Conservation (phyloP, 2,888 invertebrate species). For the Amiota minor region DNA sequence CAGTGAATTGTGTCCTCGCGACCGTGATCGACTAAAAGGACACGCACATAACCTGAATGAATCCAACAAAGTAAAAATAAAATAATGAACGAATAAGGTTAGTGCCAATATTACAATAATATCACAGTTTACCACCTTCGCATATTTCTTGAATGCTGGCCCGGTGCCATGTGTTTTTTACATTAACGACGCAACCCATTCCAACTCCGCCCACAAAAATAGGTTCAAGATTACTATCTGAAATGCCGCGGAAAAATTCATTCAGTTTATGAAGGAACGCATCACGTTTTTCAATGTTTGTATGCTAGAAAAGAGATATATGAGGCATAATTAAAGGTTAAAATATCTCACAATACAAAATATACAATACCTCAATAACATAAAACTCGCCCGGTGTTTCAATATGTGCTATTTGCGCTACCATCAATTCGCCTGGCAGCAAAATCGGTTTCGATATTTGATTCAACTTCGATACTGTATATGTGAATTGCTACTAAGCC, state of each 20-base stretch:
- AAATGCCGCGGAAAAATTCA: conserved; percentile 37
- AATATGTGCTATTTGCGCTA: conserved; percentile 77
- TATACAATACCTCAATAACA: conserved; percentile 76
- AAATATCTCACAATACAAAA: not conserved
- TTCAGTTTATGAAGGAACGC: conserved; percentile 50
- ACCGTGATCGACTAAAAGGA: conserved; percentile 77
- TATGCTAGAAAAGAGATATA: conserved; percentile 24
- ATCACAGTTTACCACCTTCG: conserved; percentile 54
- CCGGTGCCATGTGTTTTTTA: conserved; percentile 63
- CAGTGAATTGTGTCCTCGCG: conserved; percentile 75
- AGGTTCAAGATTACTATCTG: conserved; percentile 46
- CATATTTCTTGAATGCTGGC: conserved; percentile 60
- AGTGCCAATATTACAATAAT: no score
- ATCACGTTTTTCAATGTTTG: not conserved
- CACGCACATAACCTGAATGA: conserved; percentile 51
- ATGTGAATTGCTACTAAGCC: conserved; percentile 42
- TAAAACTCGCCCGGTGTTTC: conserved; percentile 80
- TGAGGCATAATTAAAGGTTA: not conserved
- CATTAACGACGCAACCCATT: conserved; percentile 61
- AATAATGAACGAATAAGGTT: not conserved
- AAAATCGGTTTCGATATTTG: conserved; percentile 50
- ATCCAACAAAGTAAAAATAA: not conserved
- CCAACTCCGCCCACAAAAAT: conserved; percentile 64
- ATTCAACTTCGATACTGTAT: conserved; percentile 45
- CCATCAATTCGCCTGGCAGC: conserved; percentile 55